phyloP scores from a whole-genome alignment of 2,113 vertebrate genomes.

The Pan troglodytes region NHGRI_mPanTro3-v2.1_pri NC_072413.2:67346001-67346500 shows the following conservation, averaged over 20 bases:
- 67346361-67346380: not conserved
- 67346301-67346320: not conserved
- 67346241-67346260: not conserved
- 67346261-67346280: not conserved
- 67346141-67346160: not conserved
- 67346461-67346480: not conserved
- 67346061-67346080: accelerated
- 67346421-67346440: not conserved
- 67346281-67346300: not conserved
- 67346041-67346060: not conserved
- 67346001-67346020: not conserved
- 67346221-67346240: not conserved
- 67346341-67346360: not conserved
- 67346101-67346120: not conserved
- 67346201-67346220: not conserved
- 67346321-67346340: not conserved
- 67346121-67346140: not conserved
- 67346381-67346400: not conserved
- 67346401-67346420: not conserved
- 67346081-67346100: not conserved
- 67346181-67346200: not conserved
- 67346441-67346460: not conserved
- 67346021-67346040: not conserved
- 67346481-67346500: not conserved
- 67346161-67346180: not conserved